A percentile compares a stretch with the other conserved stretches of the same genome.
Evolutionary conservation across 2,888 invertebrate genomes (phyloP).

Genomic region (Nowickia ferox): DNA sequence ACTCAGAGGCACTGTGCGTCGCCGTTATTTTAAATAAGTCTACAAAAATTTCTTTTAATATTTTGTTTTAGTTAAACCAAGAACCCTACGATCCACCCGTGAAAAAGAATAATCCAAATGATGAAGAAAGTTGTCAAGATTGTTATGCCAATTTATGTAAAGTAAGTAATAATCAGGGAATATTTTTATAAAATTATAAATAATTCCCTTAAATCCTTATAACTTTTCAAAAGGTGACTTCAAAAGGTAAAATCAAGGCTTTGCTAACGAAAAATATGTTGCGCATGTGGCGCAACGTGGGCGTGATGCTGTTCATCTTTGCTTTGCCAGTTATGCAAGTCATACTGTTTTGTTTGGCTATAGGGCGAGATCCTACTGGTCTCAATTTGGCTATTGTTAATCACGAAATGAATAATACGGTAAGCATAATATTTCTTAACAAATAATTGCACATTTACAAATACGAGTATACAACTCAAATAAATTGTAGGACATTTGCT

Average conservation of each 20-base stretch:
- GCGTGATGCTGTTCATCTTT: conserved; percentile 96
- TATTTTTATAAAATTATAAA: neutral
- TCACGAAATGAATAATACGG: conserved; percentile 85
- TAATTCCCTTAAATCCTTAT: neutral
- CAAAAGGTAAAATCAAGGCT: conserved; percentile 92
- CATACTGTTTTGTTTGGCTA: conserved; percentile 95
- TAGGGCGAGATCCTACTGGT: conserved; percentile 93
- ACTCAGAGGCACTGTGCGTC: too few species aligned
- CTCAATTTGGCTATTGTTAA: conserved; percentile 91
- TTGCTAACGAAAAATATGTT: conserved; percentile 94
- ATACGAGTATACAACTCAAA: neutral
- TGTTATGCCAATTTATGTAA: conserved; percentile 79
- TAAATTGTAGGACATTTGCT: conserved; percentile 77
- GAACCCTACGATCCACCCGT: conserved; percentile 80
- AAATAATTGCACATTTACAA: neutral
- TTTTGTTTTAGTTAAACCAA: conserved; percentile 78
- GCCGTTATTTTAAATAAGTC: neutral
- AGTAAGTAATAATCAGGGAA: conserved; percentile 71
- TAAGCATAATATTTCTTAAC: conserved; percentile 49
- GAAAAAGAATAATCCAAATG: conserved; percentile 78
- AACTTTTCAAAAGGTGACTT: conserved; percentile 85
- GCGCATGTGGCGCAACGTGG: conserved; percentile 95
- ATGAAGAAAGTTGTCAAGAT: conserved; percentile 80
- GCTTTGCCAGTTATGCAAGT: conserved; percentile 97
- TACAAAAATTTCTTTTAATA: neutral